Conservation (phyloP, 2,113 vertebrate species). For the Platichthys stellatus region DNA sequence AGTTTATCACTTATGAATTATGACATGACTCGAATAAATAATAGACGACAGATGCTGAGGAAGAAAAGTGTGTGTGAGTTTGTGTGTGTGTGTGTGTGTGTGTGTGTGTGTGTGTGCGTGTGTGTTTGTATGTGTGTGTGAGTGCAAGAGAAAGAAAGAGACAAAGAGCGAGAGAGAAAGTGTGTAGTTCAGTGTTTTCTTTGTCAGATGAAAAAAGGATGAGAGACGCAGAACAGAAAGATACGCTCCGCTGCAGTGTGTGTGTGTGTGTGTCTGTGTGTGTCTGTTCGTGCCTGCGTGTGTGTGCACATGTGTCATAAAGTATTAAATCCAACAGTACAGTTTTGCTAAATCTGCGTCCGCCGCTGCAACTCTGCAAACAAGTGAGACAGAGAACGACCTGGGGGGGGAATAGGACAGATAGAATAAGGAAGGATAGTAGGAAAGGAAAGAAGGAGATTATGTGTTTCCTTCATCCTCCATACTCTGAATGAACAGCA, state of each 20-base stretch:
- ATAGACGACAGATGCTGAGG: conserved; percentile 45
- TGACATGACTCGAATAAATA: conserved; percentile 57
- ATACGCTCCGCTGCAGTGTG: neutral
- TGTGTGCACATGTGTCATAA: conserved; percentile 26
- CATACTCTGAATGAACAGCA: conserved; percentile 68
- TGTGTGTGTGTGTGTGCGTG: neutral
- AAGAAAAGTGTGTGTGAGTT: neutral
- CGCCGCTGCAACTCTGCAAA: conserved; percentile 17
- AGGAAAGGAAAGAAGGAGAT: conserved; percentile 26
- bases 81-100: neutral
- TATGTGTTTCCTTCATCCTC: conserved; percentile 12
- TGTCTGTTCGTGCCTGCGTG: conserved; percentile 6
- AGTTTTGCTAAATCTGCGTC: conserved; percentile 53
- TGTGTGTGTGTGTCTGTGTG: neutral
- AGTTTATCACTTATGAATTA: conserved; percentile 60
- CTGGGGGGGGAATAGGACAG: neutral
- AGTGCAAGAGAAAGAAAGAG: neutral
- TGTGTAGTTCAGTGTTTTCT: conserved; percentile 13
- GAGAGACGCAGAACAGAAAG: conserved; percentile 1
- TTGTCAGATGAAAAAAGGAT: conserved; percentile 28
- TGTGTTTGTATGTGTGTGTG: neutral
- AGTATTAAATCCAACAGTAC: conserved; percentile 30
- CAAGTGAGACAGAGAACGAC: conserved; percentile 22
- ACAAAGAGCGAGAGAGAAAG: neutral
- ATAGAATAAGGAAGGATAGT: conserved; percentile 12